Base-by-base conservation (phyloP, 2,113 vertebrate genomes). In the Lagopus muta region DNA sequence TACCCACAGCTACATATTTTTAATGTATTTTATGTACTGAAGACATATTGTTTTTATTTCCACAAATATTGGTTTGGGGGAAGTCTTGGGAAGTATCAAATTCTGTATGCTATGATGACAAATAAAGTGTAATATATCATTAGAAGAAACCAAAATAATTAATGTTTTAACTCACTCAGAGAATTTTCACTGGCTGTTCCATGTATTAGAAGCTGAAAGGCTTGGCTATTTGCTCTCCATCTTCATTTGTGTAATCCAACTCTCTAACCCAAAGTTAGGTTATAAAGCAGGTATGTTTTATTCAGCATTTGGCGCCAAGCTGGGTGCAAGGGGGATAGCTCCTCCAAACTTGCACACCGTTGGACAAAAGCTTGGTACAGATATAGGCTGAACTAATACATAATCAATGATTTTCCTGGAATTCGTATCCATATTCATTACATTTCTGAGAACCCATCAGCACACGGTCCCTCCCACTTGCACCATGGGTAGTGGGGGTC, bases 81-180 rank as follows among this genome's bases (percentile, higher is more conserved):
- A 69, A 54, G 20, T 15, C 8, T 82, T 92, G 3, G 30, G 20
- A 42, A 77, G 5, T 71, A 62, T 81, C 92, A 88, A 96, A 90
- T 7, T 58, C 12, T 55, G 4, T 93, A 93, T 91, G 92, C 58
- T 94, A 52, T 84, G 50, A 52, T 87, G 47, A 93, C 87, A 95
- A 96, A 96, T 93, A 66, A 82, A 94, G 78, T 54, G 38, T 66
- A 94, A 90, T 70, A 92, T 85, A 91, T 5, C 25, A 67, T 79
- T 95, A 95, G 94, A 97, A 96, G 90, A 96, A 93, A 77, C 66
- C 91, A 90, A 73, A 60, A 34, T 98, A 98, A 97, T 97, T 97
- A 98, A 97, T 96, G 75, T 34, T 93, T 96, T 97, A 93, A 67
- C 13, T 91, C 60, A 96, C 54, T 97, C 52, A 79, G 50, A 28